These are phyloP conservation scores for Arizona elegans DNA, from an alignment of 2,113 vertebrate genomes.

Conservation along the genomic window DNA sequence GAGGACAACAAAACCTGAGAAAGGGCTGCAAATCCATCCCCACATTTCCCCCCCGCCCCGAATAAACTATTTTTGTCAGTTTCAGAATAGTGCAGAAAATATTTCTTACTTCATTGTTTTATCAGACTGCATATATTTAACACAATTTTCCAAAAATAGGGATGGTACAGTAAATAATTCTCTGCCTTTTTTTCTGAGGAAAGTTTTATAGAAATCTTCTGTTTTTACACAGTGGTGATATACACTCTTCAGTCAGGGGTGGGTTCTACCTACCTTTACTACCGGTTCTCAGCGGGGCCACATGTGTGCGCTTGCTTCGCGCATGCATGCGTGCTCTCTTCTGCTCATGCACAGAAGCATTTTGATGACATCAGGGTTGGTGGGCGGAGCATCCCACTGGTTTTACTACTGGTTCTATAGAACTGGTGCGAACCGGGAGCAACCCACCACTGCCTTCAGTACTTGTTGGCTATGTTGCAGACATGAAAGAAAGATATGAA, in stretches of 20 bases:
- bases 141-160: no score
- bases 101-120: not conserved
- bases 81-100: not conserved
- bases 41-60: not conserved
- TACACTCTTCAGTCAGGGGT: not conserved
- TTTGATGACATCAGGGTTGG: no score
- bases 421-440: no score
- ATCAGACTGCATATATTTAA: not conserved
- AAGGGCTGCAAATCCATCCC: not conserved
- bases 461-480: not conserved
- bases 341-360: no score
- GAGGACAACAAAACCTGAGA: conserved; percentile 47
- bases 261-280: no score
- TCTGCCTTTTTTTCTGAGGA: not conserved
- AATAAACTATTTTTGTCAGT: not conserved
- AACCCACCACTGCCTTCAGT: not conserved
- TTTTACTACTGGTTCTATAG: no score
- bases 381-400: no score
- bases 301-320: no score
- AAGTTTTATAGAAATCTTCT: not conserved
- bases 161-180: not conserved
- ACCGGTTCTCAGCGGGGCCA: no score
- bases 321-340: no score
- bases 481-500: not conserved
- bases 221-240: not conserved